phyloP scores from a whole-genome alignment of 2,888 invertebrate species.

The Xylota segnis region DNA sequence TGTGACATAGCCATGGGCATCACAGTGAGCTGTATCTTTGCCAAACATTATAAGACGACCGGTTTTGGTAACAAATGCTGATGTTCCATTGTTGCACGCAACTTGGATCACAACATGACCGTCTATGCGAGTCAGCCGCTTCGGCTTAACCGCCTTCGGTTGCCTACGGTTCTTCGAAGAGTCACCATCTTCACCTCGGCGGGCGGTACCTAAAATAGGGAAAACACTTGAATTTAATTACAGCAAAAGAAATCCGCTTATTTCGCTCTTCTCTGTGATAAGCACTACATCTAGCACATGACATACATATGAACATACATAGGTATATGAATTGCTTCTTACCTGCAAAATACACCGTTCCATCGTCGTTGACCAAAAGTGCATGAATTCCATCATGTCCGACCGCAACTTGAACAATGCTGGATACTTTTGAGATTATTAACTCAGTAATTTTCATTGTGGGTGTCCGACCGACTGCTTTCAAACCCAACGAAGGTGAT shows the following conservation, averaged over 20 bases:
- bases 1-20: conserved; percentile 89
- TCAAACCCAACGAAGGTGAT: conserved; percentile 93
- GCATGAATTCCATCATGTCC: conserved; percentile 98
- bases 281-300: too few relatives aligned
- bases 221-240: not conserved
- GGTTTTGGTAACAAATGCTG: conserved; percentile 95
- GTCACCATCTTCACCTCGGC: conserved; percentile 97
- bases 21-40: conserved; percentile 95
- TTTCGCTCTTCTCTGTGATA: too few relatives aligned
- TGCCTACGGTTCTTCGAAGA: conserved; percentile 91
- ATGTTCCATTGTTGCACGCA: conserved; percentile 97
- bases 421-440: conserved; percentile 89
- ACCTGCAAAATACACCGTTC: conserved; percentile 92
- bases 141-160: conserved; percentile 96
- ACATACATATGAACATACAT: too few relatives aligned
- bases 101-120: conserved; percentile 92
- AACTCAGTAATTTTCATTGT: conserved; percentile 85
- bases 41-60: conserved; percentile 97
- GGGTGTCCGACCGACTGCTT: conserved; percentile 85
- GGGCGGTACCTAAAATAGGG: conserved; percentile 89
- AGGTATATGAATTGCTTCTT: not conserved
- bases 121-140: conserved; percentile 95
- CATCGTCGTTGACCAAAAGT: conserved; percentile 95
- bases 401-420: conserved; percentile 91
- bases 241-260: too few relatives aligned